phyloP scores from a whole-genome alignment of 2,797 vertebrate species.

The Leptatherina wallacei region DNA sequence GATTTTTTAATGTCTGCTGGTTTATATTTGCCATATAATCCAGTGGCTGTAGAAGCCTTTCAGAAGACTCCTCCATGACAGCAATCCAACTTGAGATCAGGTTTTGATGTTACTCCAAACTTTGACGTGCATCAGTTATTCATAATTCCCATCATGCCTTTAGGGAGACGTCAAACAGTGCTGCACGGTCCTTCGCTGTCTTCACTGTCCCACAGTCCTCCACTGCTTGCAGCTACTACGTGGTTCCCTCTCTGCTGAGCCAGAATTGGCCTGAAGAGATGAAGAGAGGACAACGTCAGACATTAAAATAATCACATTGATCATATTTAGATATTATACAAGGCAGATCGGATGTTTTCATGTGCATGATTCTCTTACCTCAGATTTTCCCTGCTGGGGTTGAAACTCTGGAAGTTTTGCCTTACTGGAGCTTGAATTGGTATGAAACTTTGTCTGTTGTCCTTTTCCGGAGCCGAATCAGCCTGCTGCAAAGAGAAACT shows the following conservation, averaged over 20 bases:
- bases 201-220: conserved; percentile 82
- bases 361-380: conserved; percentile 61
- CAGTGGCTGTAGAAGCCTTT: neutral
- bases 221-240: conserved; percentile 30
- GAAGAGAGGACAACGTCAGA: neutral
- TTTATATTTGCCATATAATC: neutral
- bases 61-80: neutral
- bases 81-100: neutral
- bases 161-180: conserved; percentile 73
- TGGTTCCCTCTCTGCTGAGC: conserved; percentile 56
- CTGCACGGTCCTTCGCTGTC: conserved; percentile 86
- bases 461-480: conserved; percentile 75
- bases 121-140: conserved; percentile 3
- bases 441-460: conserved; percentile 74
- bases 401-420: conserved; percentile 63
- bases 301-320: neutral
- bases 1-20: neutral
- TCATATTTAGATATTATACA: neutral
- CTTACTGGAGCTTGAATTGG: conserved; percentile 64
- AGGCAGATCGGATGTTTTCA: neutral
- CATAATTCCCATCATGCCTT: neutral
- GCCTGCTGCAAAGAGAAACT: conserved; percentile 37
- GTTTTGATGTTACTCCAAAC: conserved; percentile 1
- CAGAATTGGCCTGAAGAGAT: conserved; percentile 46
- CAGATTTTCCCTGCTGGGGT: conserved; percentile 66